A percentile compares a stretch with the other conserved stretches of the same genome.
Conservation (phyloP, 2,797 vertebrate genomes). For the Tarsius wallacei region DNA sequence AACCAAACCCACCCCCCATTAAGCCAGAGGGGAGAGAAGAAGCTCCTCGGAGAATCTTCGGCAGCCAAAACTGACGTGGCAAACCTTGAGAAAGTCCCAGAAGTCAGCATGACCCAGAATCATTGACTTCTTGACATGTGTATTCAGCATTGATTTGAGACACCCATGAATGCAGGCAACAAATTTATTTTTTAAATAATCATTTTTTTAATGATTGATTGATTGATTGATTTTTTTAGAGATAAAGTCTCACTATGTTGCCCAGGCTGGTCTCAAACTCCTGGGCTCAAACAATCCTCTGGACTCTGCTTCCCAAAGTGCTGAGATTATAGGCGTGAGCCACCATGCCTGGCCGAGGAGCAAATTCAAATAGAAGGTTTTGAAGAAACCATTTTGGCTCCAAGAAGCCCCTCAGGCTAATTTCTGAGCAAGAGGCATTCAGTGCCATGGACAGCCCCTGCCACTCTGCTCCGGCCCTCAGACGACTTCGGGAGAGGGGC, state of each 20-base stretch:
- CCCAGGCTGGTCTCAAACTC: too few species aligned
- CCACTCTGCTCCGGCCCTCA: neutral
- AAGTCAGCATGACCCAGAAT: neutral
- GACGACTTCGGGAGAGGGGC: neutral
- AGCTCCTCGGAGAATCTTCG: neutral
- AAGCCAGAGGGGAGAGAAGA: neutral
- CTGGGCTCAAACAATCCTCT: too few species aligned
- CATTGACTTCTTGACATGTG: rapidly evolving
- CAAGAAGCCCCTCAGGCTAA: neutral
- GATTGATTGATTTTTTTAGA: too few species aligned
- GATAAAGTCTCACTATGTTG: too few species aligned
- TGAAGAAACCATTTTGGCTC: neutral
- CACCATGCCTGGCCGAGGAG: too few species aligned
- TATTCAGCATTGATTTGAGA: rapidly evolving
- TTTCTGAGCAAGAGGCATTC: neutral
- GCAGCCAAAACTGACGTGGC: rapidly evolving
- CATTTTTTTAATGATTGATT: too few species aligned
- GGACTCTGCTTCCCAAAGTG: too few species aligned
- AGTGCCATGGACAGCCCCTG: neutral
- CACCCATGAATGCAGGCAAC: rapidly evolving
- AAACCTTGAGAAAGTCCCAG: neutral
- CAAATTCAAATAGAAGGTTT: neutral
- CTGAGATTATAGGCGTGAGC: too few species aligned
- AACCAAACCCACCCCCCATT: too few species aligned
- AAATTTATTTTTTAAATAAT: neutral